phyloP scores from a whole-genome alignment of 2,113 vertebrate genomes.

The Actenoides hombroni region DNA sequence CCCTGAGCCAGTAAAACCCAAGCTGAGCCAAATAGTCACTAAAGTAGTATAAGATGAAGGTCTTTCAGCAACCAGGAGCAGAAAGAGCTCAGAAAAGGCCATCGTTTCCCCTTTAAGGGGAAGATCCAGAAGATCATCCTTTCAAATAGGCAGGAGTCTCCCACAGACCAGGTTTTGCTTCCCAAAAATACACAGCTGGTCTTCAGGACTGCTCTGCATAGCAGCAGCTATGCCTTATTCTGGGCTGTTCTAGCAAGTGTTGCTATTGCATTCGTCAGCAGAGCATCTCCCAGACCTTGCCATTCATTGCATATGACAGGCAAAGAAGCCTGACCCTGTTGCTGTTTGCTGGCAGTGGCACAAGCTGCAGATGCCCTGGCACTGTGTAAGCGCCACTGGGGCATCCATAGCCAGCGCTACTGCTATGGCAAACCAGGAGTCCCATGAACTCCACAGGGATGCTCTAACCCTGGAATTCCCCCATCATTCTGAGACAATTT shows the following conservation, averaged over 20 bases:
- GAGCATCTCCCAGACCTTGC: not conserved
- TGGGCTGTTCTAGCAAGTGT: not conserved
- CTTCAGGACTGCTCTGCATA: not conserved
- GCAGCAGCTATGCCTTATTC: not conserved
- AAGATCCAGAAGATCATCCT: not conserved
- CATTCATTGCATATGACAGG: not conserved
- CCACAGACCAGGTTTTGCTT: not conserved
- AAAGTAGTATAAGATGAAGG: not conserved
- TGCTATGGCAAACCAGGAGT: not conserved
- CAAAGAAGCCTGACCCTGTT: not conserved
- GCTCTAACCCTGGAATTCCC: not conserved
- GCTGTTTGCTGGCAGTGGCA: not conserved
- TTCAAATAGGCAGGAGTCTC: not conserved
- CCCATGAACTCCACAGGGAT: accelerated
- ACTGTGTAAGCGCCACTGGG: accelerated
- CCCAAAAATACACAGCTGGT: not conserved
- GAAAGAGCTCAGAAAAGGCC: not conserved
- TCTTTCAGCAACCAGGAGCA: not conserved
- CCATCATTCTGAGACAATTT: not conserved
- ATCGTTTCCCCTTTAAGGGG: not conserved
- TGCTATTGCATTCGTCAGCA: not conserved
- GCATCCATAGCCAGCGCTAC: not conserved
- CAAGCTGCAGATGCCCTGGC: accelerated
- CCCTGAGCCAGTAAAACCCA: not conserved
- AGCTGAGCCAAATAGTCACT: not conserved